Conservation (phyloP, 2,888 invertebrate genomes). For the Sminthurinus aureus region DNA sequence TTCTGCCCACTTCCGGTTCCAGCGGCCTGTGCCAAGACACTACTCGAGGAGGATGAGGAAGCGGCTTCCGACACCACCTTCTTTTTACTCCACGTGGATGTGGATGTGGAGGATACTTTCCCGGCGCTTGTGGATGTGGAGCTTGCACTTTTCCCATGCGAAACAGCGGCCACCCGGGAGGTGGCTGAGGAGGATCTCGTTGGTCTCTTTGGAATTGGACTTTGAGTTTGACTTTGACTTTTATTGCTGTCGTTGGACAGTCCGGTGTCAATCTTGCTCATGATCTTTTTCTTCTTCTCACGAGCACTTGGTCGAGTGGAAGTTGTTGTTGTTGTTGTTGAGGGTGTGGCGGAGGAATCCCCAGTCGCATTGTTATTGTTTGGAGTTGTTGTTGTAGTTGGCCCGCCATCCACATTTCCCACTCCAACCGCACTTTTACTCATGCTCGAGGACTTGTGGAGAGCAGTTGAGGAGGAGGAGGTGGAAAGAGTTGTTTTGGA, state of each 20-base stretch:
- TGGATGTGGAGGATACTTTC: background rate
- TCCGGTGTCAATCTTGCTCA: background rate
- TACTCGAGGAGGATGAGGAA: background rate
- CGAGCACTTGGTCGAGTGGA: background rate
- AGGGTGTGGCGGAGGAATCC: background rate
- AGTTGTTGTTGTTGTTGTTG: background rate
- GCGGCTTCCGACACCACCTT: background rate
- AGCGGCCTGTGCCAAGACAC: background rate
- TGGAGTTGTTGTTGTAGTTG: too few relatives aligned
- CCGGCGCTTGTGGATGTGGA: conserved; percentile 43
- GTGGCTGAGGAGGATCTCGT: background rate
- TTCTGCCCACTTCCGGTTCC: conserved; percentile 5
- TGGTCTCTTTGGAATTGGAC: conserved; percentile 10
- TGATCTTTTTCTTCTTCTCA: background rate
- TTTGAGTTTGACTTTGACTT: background rate
- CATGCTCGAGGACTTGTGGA: conserved; percentile 48
- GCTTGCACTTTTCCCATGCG: background rate
- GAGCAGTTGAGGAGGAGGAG: conserved; percentile 30
- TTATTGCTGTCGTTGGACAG: conserved; percentile 22
- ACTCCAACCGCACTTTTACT: conserved; percentile 52
- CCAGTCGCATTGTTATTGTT: too few relatives aligned
- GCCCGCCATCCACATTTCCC: background rate
- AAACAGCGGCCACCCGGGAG: background rate
- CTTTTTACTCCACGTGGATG: background rate
- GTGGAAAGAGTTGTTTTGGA: conserved; percentile 64